phyloP scores from a whole-genome alignment of 1,140 invertebrate species.

The Chironomus tepperi region DNA sequence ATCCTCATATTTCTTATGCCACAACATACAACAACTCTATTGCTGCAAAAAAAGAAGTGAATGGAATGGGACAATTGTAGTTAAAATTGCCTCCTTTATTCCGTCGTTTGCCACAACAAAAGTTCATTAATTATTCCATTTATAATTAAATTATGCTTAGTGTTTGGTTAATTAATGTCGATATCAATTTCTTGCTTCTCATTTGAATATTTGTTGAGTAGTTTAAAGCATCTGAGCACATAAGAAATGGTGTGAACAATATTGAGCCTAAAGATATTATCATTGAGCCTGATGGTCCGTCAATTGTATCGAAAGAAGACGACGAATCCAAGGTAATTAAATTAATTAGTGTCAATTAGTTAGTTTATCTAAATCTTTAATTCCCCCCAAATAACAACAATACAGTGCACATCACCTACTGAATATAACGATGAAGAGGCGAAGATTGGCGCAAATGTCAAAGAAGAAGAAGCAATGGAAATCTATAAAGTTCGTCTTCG shows the following conservation, averaged over 20 bases:
- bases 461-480: conserved; percentile 53
- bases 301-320: conserved; percentile 34
- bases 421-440: conserved; percentile 34
- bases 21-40: neutral
- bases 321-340: conserved; percentile 35
- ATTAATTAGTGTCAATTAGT: conserved; percentile 1
- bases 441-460: conserved; percentile 34
- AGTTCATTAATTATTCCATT: conserved; percentile 1
- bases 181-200: neutral
- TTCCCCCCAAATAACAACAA: conserved; percentile 28
- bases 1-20: neutral
- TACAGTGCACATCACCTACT: conserved; percentile 30
- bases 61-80: too few species aligned
- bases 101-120: neutral
- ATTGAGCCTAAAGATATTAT: neutral
- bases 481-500: conserved; percentile 53
- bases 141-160: neutral
- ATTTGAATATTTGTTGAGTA: neutral
- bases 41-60: neutral
- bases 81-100: too few species aligned
- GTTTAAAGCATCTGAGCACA: neutral
- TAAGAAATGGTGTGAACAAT: conserved; percentile 17
- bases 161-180: neutral
- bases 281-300: conserved; percentile 32
- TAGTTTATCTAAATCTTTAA: conserved; percentile 18